phyloP scores from a whole-genome alignment of 1,140 invertebrate species.

The Caenorhabditis remanei region DNA sequence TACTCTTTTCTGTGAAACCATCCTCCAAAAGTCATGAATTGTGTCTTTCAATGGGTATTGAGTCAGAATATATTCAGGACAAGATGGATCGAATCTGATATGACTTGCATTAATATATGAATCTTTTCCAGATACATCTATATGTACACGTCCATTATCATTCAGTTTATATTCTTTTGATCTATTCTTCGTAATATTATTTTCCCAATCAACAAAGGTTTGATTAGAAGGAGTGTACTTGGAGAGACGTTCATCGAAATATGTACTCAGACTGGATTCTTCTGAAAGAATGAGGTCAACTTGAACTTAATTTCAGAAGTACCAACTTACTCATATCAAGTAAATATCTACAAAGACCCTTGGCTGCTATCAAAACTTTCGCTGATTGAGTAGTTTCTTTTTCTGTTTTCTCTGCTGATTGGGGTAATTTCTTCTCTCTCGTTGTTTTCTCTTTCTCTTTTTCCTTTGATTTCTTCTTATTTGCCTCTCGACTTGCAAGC shows the following conservation, averaged over 20 bases:
- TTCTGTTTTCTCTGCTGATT: conserved; percentile 1
- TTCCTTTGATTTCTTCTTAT: not conserved
- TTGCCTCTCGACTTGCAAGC: not conserved
- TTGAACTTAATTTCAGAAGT: not conserved
- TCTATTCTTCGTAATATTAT: conserved; percentile 2
- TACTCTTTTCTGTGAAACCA: not conserved
- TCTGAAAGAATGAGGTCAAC: not conserved
- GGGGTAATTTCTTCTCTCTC: not conserved
- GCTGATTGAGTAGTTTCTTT: not conserved
- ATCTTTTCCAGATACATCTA: not conserved
- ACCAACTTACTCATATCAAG: conserved; percentile 19
- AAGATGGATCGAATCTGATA: not conserved
- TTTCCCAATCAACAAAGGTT: conserved; percentile 19
- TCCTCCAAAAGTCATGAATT: conserved; percentile 33
- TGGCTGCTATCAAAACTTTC: not conserved
- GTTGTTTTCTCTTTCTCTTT: conserved; percentile 6
- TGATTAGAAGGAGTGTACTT: not conserved
- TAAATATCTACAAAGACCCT: conserved; percentile 22
- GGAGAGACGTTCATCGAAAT: conserved; percentile 4
- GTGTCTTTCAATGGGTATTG: conserved; percentile 27
- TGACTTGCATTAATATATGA: conserved; percentile 29
- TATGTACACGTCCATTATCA: not conserved
- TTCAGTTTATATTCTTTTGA: conserved; percentile 2
- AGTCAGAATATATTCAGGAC: not conserved
- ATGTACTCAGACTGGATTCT: conserved; percentile 19